These are phyloP conservation scores for Eupithecia subfuscata DNA, from an alignment of 2,888 invertebrate species.

Conservation along the genomic window DNA sequence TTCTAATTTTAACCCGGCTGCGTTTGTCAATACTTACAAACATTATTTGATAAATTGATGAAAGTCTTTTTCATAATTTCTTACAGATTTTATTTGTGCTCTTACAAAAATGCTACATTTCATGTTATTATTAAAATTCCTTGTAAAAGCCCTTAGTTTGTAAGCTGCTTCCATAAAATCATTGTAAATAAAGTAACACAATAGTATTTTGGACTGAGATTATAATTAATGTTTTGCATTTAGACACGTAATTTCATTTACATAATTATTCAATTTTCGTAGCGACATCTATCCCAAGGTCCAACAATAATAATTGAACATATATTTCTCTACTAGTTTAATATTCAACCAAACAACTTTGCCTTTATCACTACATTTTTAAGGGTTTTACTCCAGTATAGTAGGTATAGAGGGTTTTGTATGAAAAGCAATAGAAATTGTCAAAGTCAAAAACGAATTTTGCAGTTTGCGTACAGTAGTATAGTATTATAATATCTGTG, in stretches of 20 bases:
- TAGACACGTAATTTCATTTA: conserved; percentile 63
- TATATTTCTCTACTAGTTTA: background rate
- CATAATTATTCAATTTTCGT: conserved; percentile 40
- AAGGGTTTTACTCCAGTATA: no score
- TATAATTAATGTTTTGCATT: conserved; percentile 71
- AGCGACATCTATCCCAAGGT: conserved; percentile 59
- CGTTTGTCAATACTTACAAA: background rate
- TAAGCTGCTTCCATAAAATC: conserved; percentile 70
- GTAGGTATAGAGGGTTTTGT: no score
- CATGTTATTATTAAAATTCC: background rate
- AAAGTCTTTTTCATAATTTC: background rate
- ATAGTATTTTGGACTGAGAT: conserved; percentile 80
- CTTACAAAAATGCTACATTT: background rate
- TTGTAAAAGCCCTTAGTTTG: conserved; percentile 51
- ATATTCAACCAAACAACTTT: background rate
- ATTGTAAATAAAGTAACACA: conserved; percentile 68
- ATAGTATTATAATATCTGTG: no score
- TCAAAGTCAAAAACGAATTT: no score
- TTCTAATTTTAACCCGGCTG: background rate
- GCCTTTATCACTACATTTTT: background rate
- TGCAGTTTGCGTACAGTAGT: background rate
- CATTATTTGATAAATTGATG: background rate
- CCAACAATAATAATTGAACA: background rate
- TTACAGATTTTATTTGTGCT: background rate
- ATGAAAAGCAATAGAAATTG: no score